A percentile compares a stretch with the other conserved stretches of the same genome.
phyloP scores from a whole-genome alignment of 1,140 invertebrate species.

The Musca domestica region DNA sequence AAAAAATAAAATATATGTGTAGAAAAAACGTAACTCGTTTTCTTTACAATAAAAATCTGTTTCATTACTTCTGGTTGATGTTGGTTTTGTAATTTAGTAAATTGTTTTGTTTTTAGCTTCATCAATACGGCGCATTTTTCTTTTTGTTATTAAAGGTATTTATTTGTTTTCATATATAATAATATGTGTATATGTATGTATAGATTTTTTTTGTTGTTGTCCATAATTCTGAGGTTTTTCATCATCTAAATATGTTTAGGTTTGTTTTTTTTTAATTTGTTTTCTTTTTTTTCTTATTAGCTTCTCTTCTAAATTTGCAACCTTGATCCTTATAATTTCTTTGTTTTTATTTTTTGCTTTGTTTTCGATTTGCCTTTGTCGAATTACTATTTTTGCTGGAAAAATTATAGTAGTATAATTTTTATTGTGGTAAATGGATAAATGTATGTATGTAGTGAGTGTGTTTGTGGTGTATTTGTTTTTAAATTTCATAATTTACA shows the following conservation, averaged over 20 bases:
- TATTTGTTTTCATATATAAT: conserved; percentile 6
- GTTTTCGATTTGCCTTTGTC: neutral
- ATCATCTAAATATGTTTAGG: conserved; percentile 18
- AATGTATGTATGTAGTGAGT: conserved; percentile 15
- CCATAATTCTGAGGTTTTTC: conserved; percentile 56
- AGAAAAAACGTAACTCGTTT: conserved; percentile 20
- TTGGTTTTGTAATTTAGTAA: conserved; percentile 13
- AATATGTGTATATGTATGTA: neutral
- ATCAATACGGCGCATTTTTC: conserved; percentile 16
- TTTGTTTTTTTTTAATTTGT: neutral
- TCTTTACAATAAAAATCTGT: conserved; percentile 20
- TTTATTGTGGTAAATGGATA: neutral
- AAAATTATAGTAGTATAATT: conserved; percentile 12
- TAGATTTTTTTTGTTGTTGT: conserved; percentile 54
- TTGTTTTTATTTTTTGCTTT: neutral
- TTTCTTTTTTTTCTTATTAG: conserved; percentile 29
- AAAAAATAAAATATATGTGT: conserved; percentile 24
- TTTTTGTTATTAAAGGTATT: neutral
- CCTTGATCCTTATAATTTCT: neutral
- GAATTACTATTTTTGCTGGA: neutral
- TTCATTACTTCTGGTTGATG: conserved; percentile 1
- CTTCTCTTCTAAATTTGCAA: conserved; percentile 28
- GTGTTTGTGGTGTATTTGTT: conserved; percentile 19
- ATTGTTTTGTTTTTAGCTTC: conserved; percentile 22
- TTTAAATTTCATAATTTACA: conserved; percentile 61